These are phyloP conservation scores for Euura lappo DNA, from an alignment of 1,140 invertebrate genomes.

Conservation along the genomic window DNA sequence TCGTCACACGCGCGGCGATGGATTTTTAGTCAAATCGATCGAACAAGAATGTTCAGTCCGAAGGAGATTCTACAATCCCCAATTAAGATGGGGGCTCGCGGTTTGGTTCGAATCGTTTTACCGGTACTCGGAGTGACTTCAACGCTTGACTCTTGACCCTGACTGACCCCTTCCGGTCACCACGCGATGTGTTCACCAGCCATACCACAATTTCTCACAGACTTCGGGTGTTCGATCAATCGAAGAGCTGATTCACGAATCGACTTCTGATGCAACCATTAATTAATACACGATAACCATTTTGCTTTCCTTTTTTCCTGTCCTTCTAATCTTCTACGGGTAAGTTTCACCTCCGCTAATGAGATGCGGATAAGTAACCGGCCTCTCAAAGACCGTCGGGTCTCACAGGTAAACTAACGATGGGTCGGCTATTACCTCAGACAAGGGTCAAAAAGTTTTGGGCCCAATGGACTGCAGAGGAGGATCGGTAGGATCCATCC, in stretches of 20 bases:
- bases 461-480: neutral
- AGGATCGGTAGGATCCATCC: neutral
- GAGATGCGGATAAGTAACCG: constrained; percentile 4
- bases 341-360: neutral
- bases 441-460: neutral
- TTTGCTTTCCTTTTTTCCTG: no score
- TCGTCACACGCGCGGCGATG: no score
- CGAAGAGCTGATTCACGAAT: no score
- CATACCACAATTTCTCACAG: neutral
- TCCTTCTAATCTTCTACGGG: no score
- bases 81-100: neutral
- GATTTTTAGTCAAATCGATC: no score
- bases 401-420: neutral
- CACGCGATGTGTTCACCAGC: neutral
- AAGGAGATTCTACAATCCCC: neutral
- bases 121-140: constrained; percentile 4
- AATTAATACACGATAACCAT: no score
- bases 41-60: no score
- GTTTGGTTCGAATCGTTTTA: neutral
- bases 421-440: constrained; percentile 5
- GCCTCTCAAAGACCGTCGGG: neutral
- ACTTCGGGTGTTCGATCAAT: neutral
- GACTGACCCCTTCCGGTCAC: neutral
- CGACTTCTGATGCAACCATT: no score
- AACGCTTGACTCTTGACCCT: constrained; percentile 1